Evolutionary conservation across 2,888 invertebrate genomes (phyloP).

Genomic region (Trichopoda pennipes): DNA sequence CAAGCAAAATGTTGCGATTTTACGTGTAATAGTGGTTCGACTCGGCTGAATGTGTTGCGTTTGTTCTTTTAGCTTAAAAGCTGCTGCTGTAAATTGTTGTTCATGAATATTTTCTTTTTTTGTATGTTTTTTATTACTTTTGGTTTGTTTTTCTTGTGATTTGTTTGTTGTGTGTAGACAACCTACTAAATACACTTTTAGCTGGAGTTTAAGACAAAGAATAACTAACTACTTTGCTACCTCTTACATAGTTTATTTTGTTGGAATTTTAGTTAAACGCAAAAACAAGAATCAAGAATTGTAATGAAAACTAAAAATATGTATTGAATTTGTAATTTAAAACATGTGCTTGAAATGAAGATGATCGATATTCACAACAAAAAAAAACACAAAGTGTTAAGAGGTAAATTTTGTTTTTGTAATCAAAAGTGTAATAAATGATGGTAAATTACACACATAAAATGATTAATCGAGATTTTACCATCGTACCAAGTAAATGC

Average conservation of each 20-base stretch:
- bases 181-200: conserved; percentile 51
- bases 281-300: conserved; percentile 19
- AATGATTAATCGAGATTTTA: conserved; percentile 21
- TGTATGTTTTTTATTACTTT: conserved; percentile 10
- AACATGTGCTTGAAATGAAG: conserved; percentile 46
- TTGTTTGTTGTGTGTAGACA: conserved; percentile 50
- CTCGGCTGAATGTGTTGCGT: not conserved
- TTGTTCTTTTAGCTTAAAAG: not conserved
- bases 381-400: conserved; percentile 35
- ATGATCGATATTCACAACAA: conserved; percentile 45
- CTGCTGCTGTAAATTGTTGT: not conserved
- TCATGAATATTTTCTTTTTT: not conserved
- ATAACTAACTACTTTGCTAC: conserved; percentile 30
- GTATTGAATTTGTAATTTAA: conserved; percentile 49
- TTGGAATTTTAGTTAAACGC: conserved; percentile 17
- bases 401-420: conserved; percentile 24
- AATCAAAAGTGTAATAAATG: conserved; percentile 26
- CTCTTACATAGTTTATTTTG: conserved; percentile 20
- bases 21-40: not conserved
- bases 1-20: no score
- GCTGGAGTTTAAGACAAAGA: conserved; percentile 52
- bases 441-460: conserved; percentile 13
- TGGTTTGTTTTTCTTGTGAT: conserved; percentile 31
- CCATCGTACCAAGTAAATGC: not conserved
- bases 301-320: conserved; percentile 43